phyloP scores from a whole-genome alignment of 2,113 vertebrate genomes.

The Orthonyx spaldingii region DNA sequence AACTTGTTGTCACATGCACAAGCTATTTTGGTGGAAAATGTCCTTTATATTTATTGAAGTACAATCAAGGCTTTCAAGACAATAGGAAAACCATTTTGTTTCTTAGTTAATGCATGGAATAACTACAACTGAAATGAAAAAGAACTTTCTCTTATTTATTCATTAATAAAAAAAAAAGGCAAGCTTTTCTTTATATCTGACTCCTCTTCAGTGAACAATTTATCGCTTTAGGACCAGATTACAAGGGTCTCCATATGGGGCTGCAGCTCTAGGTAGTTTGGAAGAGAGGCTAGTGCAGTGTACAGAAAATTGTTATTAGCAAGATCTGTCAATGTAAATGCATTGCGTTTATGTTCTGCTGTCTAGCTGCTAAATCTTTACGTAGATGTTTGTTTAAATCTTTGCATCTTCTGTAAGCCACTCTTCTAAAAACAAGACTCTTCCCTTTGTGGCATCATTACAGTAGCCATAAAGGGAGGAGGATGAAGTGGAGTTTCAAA shows the following conservation, averaged over 20 bases:
- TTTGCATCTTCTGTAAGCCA: neutral
- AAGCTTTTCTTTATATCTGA: neutral
- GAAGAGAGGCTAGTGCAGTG: neutral
- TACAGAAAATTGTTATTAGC: neutral
- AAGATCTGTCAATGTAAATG: neutral
- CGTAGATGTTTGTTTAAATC: neutral
- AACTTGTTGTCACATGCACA: neutral
- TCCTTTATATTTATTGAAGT: neutral
- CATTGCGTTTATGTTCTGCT: neutral
- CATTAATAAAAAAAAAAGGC: neutral
- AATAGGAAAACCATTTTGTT: neutral
- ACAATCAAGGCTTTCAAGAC: neutral
- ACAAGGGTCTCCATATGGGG: neutral
- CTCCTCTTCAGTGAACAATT: neutral
- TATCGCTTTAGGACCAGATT: neutral
- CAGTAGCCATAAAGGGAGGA: neutral
- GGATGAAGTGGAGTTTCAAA: neutral
- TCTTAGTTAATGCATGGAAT: neutral
- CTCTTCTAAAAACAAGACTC: neutral
- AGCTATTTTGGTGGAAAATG: neutral
- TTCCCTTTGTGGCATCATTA: neutral
- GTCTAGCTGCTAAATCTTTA: neutral
- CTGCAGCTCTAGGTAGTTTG: neutral
- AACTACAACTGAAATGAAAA: neutral
- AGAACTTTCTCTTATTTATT: neutral